Evolutionary conservation across 2,113 vertebrate genomes (phyloP).

Genomic region (Antennarius striatus): DNA sequence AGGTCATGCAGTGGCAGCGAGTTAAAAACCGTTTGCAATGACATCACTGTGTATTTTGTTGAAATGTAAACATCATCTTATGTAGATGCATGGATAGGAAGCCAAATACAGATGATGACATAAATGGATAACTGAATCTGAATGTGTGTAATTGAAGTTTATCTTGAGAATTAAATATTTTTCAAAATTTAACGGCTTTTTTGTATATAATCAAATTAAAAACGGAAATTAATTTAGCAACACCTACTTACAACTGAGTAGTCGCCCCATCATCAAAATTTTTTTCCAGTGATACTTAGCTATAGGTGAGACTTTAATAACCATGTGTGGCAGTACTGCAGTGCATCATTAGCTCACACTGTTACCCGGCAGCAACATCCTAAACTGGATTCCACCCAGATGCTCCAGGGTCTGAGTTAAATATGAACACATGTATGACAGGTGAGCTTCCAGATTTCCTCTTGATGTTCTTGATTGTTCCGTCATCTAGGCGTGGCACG

Average conservation of each 20-base stretch:
- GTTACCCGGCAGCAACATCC: conserved; percentile 27
- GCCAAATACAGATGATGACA: neutral
- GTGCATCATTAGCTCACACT: conserved; percentile 23
- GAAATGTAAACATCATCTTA: neutral
- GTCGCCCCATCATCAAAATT: conserved; percentile 23
- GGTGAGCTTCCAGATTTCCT: neutral
- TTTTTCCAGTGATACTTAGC: conserved; percentile 13
- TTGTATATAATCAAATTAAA: neutral
- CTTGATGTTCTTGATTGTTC: too few relatives aligned
- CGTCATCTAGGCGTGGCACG: too few relatives aligned
- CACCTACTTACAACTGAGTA: conserved; percentile 4
- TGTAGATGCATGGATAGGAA: neutral
- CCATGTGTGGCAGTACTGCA: conserved; percentile 6
- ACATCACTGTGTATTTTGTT: too few relatives aligned
- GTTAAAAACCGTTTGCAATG: too few relatives aligned
- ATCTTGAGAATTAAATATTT: neutral
- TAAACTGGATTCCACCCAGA: conserved; percentile 42
- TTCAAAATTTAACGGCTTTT: neutral
- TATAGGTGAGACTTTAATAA: conserved; percentile 34
- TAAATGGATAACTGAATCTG: neutral
- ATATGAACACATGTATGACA: neutral
- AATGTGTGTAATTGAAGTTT: neutral
- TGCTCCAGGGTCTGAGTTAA: conserved; percentile 22
- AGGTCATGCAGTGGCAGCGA: too few relatives aligned
- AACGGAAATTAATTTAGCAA: neutral